Percentiles rank a stretch among this genome's conserved stretches.
Evolutionary conservation across 2,888 invertebrate genomes (phyloP).

Genomic region (Pachycephus smyrnensis): DNA sequence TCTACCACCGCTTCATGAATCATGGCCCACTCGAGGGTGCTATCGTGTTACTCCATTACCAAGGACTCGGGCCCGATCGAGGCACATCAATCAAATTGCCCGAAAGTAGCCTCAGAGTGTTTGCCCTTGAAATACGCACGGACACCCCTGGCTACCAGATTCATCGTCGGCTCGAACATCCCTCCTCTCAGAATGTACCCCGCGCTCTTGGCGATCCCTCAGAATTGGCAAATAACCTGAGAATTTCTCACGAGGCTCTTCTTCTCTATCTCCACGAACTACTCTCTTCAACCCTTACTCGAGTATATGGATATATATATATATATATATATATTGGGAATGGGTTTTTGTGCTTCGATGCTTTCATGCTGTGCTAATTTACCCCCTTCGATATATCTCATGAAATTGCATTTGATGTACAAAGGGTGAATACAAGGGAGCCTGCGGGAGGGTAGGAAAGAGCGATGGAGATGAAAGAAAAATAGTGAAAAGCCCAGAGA

Average conservation of each 20-base stretch:
- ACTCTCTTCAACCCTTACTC: background rate
- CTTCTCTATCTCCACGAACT: background rate
- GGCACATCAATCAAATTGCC: slow-evolving; percentile 12
- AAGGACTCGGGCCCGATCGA: slow-evolving; percentile 1
- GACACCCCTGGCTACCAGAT: background rate
- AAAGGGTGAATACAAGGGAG: background rate
- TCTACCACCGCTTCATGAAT: slow-evolving; percentile 11
- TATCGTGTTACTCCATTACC: slow-evolving; percentile 13
- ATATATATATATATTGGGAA: background rate
- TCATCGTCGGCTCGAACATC: background rate
- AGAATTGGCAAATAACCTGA: background rate
- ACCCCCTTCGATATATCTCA: background rate
- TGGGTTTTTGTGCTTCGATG: background rate
- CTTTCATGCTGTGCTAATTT: background rate
- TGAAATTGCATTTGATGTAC: background rate
- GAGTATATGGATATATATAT: background rate
- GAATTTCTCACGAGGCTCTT: background rate
- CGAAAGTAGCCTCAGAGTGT: slow-evolving; percentile 6
- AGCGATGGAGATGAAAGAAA: background rate
- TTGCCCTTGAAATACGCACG: slow-evolving; percentile 7
- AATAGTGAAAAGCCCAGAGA: background rate
- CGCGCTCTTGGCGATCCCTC: background rate
- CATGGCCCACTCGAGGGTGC: slow-evolving; percentile 6
- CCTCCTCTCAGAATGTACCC: background rate
- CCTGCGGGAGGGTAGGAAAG: background rate